Conservation (phyloP, 2,113 vertebrate genomes). For the Falcunculus frontatus region DNA sequence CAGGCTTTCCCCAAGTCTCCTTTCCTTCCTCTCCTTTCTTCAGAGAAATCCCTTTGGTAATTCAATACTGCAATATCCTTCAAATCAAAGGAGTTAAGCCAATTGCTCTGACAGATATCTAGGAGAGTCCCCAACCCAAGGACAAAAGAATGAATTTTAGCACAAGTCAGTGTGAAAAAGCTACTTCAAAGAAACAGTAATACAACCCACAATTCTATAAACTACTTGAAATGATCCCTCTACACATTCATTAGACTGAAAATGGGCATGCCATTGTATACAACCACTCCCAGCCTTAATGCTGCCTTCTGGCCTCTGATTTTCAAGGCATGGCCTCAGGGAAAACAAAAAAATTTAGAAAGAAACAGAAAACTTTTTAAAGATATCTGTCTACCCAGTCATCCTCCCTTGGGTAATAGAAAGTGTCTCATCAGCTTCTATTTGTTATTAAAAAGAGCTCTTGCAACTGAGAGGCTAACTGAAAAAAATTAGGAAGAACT, state of each 20-base stretch:
- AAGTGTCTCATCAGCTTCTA: background rate
- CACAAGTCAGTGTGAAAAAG: constrained; percentile 37
- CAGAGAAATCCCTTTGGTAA: constrained; percentile 25
- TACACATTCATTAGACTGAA: background rate
- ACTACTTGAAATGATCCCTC: background rate
- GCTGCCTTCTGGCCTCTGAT: constrained; percentile 6
- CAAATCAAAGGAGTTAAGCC: constrained; percentile 38
- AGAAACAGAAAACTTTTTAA: background rate
- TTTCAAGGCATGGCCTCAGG: constrained; percentile 31
- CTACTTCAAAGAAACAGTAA: constrained; percentile 40
- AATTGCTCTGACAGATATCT: constrained; percentile 29
- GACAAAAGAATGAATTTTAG: background rate
- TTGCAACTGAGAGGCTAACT: background rate
- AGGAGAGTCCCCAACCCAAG: background rate
- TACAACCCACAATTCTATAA: constrained; percentile 5
- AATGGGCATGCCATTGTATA: background rate
- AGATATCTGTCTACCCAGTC: background rate
- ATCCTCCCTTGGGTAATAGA: background rate
- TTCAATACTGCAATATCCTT: constrained; percentile 14
- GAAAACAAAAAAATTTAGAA: background rate
- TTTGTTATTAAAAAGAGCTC: background rate
- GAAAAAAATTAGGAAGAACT: background rate
- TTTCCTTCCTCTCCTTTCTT: background rate
- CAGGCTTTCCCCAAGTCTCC: background rate
- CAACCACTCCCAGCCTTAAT: background rate